Evolutionary conservation across 2,113 vertebrate species (phyloP).

Genomic region (Morone chrysops): DNA sequence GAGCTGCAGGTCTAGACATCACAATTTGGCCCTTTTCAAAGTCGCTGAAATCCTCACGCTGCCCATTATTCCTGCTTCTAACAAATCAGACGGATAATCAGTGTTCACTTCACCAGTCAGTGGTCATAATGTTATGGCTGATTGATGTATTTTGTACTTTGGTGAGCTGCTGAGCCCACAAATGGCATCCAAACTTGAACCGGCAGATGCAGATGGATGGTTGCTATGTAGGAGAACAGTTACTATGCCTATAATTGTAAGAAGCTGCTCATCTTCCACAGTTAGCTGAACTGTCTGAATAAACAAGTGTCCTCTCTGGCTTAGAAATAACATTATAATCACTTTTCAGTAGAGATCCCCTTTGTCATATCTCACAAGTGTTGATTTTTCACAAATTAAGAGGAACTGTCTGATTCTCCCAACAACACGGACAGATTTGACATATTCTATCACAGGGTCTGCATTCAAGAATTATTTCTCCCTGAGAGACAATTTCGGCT

Average conservation of each 20-base stretch:
- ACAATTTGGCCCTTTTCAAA: no score
- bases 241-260: constrained; percentile 40
- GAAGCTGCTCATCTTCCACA: constrained; percentile 10
- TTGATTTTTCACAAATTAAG: constrained; percentile 19
- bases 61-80: no score
- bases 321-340: constrained; percentile 29
- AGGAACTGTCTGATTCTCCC: constrained; percentile 2
- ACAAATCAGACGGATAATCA: no score
- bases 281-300: constrained; percentile 29
- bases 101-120: no score
- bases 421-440: constrained; percentile 15
- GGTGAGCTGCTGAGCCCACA: constrained; percentile 1
- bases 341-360: constrained; percentile 2
- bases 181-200: constrained; percentile 15
- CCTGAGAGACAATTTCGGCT: constrained; percentile 11
- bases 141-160: constrained; percentile 7
- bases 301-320: constrained; percentile 3
- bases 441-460: constrained; percentile 2
- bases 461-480: not conserved
- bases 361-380: constrained; percentile 24
- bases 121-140: no score
- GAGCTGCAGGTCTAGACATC: no score
- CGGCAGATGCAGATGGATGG: constrained; percentile 18
- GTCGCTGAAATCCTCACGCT: no score
- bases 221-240: constrained; percentile 42